Base-by-base conservation (phyloP, 53 echinoderm and acorn worm species). In the Arbacia lixula region DNA sequence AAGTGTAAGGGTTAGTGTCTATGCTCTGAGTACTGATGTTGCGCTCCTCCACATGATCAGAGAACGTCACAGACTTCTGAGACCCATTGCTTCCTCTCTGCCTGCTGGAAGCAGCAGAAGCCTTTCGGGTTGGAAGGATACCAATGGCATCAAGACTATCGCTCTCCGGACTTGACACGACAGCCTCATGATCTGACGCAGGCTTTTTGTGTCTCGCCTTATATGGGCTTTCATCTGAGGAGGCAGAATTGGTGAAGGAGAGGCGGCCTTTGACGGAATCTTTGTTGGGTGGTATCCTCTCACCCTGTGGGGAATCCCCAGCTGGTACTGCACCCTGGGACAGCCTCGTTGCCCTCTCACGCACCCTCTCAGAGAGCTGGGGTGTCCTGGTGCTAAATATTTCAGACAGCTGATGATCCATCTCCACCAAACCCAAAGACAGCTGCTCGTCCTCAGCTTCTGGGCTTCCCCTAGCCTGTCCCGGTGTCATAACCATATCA, bases 61-160 rank as follows among this genome's bases (percentile, higher is more conserved):
- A 93, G 49, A 96, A 96, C 1, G 91, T 91, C 20, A 96, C 96
- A 79, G 91, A 87, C 63, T 93, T 96, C 72, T 93, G 93, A 24
- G 96, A 96, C 17, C 88, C 89, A 2, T 85, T 76, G 66, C 96
- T 96, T 29, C 53, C 63, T 60, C 68, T 86, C 34, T 86, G 66
- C 22, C 46, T 81, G 64, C 40, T 20, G 10, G 41, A 22, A 31
- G 29, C 4, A 14, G 3, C 34, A 31, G 57, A 49, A 20, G 30
- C 12, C 36, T 68, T 51, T 19, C 37, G 55, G 12, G 51, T 50
- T 20, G 51, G 51, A 12, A 76, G 17, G 42, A 17, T 60, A 16
- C 39, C 61, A 2, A 52, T 2, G 27, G 37, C 28, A 4, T 5
- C 51, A 17, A 33, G 6, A 74, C 46, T 52, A 53, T 74, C 74